These are phyloP conservation scores for Meleagris gallopavo DNA, from an alignment of 2,113 vertebrate species.

Conservation along the genomic window DNA sequence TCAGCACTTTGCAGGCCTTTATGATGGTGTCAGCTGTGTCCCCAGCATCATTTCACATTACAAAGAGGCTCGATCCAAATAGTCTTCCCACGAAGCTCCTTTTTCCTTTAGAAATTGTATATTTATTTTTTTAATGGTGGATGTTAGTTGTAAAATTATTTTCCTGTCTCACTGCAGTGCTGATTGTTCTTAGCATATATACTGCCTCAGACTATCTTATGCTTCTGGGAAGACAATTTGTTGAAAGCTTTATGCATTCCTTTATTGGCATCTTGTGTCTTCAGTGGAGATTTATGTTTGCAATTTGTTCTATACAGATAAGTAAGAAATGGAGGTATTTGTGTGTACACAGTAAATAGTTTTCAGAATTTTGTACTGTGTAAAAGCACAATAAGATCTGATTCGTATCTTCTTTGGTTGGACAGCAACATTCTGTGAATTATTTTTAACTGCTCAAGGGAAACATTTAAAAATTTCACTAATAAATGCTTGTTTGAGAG, in stretches of 20 bases:
- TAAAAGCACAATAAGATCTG: background rate
- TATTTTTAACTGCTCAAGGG: background rate
- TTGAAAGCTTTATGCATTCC: background rate
- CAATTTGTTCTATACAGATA: background rate
- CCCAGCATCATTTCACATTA: rapidly evolving
- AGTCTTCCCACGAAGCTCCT: background rate
- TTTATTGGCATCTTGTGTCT: background rate
- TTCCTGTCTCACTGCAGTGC: background rate
- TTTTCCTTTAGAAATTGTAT: background rate
- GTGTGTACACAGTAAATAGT: background rate
- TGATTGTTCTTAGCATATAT: background rate
- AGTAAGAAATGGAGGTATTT: background rate
- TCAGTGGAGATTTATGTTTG: background rate
- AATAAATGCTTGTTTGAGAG: background rate
- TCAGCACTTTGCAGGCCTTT: background rate
- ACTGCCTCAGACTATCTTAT: background rate
- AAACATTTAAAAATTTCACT: background rate
- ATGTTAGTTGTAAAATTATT: background rate
- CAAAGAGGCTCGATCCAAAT: background rate
- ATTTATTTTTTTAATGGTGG: background rate
- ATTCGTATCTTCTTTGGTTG: background rate
- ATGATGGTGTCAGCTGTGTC: background rate
- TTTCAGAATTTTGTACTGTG: background rate
- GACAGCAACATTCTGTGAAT: background rate
- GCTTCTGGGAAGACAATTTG: background rate